Percentiles rank a stretch among this genome's conserved stretches.
These are phyloP conservation scores for Ictalurus furcatus DNA, from an alignment of 2,113 vertebrate genomes.

Conservation along the genomic window DNA sequence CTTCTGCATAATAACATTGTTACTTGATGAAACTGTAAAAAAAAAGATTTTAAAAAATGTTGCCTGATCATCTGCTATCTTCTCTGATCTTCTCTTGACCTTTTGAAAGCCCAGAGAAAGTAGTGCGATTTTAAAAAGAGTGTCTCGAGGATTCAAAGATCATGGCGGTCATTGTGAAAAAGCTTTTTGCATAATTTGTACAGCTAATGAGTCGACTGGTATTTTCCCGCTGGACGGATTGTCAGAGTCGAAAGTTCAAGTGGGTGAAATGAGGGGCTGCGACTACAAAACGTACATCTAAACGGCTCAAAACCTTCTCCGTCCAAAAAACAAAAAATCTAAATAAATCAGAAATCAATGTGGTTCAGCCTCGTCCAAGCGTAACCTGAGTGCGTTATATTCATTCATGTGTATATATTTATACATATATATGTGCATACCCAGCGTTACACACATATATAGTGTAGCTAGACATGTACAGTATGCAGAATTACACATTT, in stretches of 20 bases:
- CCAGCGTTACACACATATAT: slow-evolving; percentile 73
- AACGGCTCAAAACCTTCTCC: neutral
- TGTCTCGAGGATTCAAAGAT: slow-evolving; percentile 39
- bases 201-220: slow-evolving; percentile 38
- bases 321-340: slow-evolving; percentile 10
- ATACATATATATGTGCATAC: slow-evolving; percentile 79
- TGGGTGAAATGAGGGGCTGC: slow-evolving; percentile 29
- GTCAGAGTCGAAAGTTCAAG: slow-evolving; percentile 41
- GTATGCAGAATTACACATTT: slow-evolving; percentile 81
- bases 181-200: slow-evolving; percentile 39
- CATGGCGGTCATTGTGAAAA: slow-evolving; percentile 32
- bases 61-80: neutral
- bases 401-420: slow-evolving; percentile 74
- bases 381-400: slow-evolving; percentile 77
- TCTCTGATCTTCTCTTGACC: slow-evolving; percentile 24
- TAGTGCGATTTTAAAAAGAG: slow-evolving; percentile 26
- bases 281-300: neutral
- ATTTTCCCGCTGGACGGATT: slow-evolving; percentile 30
- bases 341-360: slow-evolving; percentile 75
- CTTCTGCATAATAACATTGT: neutral
- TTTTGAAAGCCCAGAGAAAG: slow-evolving; percentile 20
- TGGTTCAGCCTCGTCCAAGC: slow-evolving; percentile 88
- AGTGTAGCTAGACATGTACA: slow-evolving; percentile 74
- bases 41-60: slow-evolving; percentile 51
- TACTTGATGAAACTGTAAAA: slow-evolving; percentile 9